These are phyloP conservation scores for Bufo bufo DNA, from an alignment of 2,113 vertebrate genomes.

Conservation along the genomic window DNA sequence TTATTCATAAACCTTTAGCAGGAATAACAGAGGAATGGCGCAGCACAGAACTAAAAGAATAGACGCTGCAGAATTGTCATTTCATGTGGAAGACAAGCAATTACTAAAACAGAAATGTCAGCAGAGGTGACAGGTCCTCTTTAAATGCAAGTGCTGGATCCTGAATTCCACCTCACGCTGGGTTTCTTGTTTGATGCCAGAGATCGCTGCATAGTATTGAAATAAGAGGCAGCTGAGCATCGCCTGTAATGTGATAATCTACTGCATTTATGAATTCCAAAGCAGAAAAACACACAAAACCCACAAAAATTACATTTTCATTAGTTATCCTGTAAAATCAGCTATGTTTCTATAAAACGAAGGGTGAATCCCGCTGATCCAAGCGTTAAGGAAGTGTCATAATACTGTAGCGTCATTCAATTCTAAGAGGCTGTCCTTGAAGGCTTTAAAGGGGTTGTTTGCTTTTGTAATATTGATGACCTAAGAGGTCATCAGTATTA, in stretches of 20 bases:
- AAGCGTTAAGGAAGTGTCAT: too few species aligned
- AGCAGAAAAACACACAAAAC: neutral
- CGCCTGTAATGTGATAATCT: neutral
- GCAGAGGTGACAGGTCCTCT: neutral
- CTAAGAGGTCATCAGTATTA: too few species aligned
- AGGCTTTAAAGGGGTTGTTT: too few species aligned
- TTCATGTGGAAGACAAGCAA: too few species aligned
- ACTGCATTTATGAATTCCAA: constrained; percentile 8
- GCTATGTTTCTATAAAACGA: neutral
- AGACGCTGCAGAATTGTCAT: too few species aligned
- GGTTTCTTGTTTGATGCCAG: neutral
- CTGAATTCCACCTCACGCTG: neutral
- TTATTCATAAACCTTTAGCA: too few species aligned
- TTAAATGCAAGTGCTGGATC: neutral
- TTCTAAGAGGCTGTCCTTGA: neutral
- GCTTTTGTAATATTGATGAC: too few species aligned
- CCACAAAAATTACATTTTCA: neutral
- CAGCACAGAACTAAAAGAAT: too few species aligned
- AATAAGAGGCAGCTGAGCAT: neutral
- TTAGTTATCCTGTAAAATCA: neutral
- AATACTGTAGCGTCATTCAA: too few species aligned
- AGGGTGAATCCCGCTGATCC: neutral
- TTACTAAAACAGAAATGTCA: too few species aligned
- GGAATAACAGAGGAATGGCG: too few species aligned
- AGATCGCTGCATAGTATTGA: neutral